Evolutionary conservation across 2,113 vertebrate species (phyloP), one percentile per base, ranked within the genome.

Genomic region (Solea senegalensis): DNA sequence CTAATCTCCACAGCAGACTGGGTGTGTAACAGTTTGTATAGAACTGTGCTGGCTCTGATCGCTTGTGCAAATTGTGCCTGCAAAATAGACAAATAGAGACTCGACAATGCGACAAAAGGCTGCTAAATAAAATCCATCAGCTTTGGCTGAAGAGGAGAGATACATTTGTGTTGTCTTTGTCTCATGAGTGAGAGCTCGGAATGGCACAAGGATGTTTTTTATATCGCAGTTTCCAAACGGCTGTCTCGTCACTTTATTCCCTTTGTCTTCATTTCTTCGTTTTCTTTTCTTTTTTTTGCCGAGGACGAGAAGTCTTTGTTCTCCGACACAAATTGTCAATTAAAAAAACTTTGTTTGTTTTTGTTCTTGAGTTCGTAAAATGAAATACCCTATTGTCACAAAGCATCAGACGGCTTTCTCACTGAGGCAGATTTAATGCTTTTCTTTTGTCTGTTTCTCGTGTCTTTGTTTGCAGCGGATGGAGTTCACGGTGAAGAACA

Each of bases 401-500:
- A 41, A 15, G 27, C 40, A 8, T 16, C 27, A 12, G 13, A 9
- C 6, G 43, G 7, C 39, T 40, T 39, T 56, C 21, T 34, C 3
- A 50, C n/a, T 40, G 11, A 44, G 3, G 16, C 13, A 2, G 27
- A 8, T 16, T 50, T 41, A 9, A n/a, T 46, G 44, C n/a, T n/a
- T n/a, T n/a, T n/a, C n/a, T n/a, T 13, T 3, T 46, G 11, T 48
- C 11, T 13, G n/a, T 16, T 6, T 56, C 2, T 61, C 49, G 49
- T n/a, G 15, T n/a, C 8, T 44, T 7, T 54, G 16, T 51, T 56
- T n/a, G 51, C 90, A 99, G 98, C 95, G 94, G 90, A 97, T 94
- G 39, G 98, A 99, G 89, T 98, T 99, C 87, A 96, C 96, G 0
- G 98, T 99, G 86, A 98, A 98, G 93, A 99, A 98, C 0, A 94